Conservation (phyloP, 2,888 invertebrate species). For the Apoderus coryli region DNA sequence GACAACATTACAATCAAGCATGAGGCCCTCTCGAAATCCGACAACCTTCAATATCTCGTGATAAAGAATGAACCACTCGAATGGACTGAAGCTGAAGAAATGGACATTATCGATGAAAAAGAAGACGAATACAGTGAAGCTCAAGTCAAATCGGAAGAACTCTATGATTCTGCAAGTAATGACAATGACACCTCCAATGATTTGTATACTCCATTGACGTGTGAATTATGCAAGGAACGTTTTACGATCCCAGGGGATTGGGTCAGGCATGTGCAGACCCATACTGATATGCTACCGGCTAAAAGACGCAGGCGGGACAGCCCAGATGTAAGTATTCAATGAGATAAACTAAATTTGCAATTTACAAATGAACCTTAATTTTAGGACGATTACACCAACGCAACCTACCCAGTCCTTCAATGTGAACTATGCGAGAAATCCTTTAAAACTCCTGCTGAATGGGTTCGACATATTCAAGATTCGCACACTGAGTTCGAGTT, state of each 20-base stretch:
- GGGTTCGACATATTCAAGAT: slow-evolving; percentile 76
- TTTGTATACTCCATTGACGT: slow-evolving; percentile 60
- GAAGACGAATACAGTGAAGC: slow-evolving; percentile 53
- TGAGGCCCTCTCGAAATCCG: no score
- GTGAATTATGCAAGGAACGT: slow-evolving; percentile 72
- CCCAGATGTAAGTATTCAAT: slow-evolving; percentile 22
- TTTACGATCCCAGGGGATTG: slow-evolving; percentile 70
- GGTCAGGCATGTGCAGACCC: slow-evolving; percentile 71
- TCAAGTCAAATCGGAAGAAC: slow-evolving; percentile 48
- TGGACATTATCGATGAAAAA: slow-evolving; percentile 41
- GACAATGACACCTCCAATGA: slow-evolving; percentile 31
- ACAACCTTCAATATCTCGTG: slow-evolving; percentile 27
- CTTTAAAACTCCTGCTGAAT: slow-evolving; percentile 69
- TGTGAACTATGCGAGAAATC: slow-evolving; percentile 65
- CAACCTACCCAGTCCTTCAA: slow-evolving; percentile 52
- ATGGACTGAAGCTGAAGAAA: slow-evolving; percentile 53
- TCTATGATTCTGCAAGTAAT: slow-evolving; percentile 14
- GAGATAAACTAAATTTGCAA: neutral
- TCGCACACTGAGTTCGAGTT: slow-evolving; percentile 69
- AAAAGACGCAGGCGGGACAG: slow-evolving; percentile 44
- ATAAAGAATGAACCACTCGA: slow-evolving; percentile 51
- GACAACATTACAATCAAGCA: no score
- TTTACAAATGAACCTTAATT: slow-evolving; percentile 19
- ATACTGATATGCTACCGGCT: slow-evolving; percentile 46
- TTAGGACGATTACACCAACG: slow-evolving; percentile 50